Evolutionary conservation across 35 echinoderm and acorn worm genomes (phyloP).

Genomic region (Patiria miniata): DNA sequence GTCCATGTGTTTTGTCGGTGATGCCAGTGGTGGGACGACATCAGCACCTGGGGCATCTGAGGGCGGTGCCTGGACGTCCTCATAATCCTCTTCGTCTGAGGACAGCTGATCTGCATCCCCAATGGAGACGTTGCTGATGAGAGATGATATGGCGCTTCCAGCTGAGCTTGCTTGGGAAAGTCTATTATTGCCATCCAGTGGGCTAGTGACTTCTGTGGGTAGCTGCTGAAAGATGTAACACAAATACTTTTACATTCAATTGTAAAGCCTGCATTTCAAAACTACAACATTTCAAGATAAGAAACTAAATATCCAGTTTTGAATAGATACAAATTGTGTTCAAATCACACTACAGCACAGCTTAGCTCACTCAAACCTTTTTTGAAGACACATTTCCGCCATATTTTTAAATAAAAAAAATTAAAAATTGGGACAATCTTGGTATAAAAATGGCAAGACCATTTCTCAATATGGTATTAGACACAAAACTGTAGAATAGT

Average conservation of each 20-base stretch:
- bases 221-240: background rate
- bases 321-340: too few relatives aligned
- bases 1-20: background rate
- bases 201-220: background rate
- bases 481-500: too few relatives aligned
- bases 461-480: too few relatives aligned
- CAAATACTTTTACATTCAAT: background rate
- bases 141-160: slow-evolving; percentile 12
- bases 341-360: too few relatives aligned
- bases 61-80: background rate
- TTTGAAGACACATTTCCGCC: too few relatives aligned
- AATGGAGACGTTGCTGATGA: background rate
- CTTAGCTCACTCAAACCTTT: too few relatives aligned
- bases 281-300: too few relatives aligned
- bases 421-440: too few relatives aligned
- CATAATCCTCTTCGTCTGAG: background rate
- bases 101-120: background rate
- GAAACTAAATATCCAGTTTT: too few relatives aligned
- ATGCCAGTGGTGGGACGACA: background rate
- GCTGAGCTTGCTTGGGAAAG: background rate
- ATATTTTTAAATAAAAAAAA: too few relatives aligned
- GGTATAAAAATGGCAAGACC: too few relatives aligned
- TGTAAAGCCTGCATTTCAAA: too few relatives aligned
- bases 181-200: background rate
- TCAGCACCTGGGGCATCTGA: background rate